Conservation (phyloP, 2,113 vertebrate species). For the Neoarius graeffei region DNA sequence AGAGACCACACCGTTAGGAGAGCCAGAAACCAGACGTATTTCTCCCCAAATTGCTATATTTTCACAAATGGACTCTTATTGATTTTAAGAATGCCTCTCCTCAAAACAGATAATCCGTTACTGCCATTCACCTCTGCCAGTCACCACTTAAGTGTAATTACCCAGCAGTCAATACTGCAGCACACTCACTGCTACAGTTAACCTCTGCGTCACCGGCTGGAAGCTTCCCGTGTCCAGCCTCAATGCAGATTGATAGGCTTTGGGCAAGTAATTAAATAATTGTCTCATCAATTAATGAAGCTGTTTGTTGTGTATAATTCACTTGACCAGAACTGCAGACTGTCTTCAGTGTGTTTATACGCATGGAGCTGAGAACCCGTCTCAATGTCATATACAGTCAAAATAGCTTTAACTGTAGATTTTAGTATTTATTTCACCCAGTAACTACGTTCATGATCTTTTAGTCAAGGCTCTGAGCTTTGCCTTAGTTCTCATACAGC, state of each 20-base stretch:
- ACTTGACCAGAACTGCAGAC: constrained; percentile 8
- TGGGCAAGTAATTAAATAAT: constrained; percentile 49
- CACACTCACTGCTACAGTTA: constrained; percentile 48
- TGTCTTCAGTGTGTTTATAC: not conserved
- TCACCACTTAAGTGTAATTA: constrained; percentile 76
- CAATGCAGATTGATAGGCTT: constrained; percentile 24
- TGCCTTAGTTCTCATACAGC: constrained; percentile 14
- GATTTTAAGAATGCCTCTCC: constrained; percentile 76
- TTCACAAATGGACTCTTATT: constrained; percentile 77
- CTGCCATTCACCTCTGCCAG: constrained; percentile 69
- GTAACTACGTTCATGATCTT: not conserved
- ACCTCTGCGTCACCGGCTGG: constrained; percentile 51
- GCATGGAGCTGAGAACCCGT: not conserved
- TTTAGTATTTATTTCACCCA: not conserved
- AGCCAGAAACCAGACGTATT: constrained; percentile 62
- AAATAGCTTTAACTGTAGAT: not conserved
- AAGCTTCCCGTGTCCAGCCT: constrained; percentile 5
- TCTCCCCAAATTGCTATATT: constrained; percentile 69
- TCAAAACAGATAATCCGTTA: constrained; percentile 72
- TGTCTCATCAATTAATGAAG: constrained; percentile 45
- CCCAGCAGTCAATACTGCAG: constrained; percentile 61
- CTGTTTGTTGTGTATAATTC: constrained; percentile 29
- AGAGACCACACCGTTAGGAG: not conserved
- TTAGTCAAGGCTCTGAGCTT: not conserved
- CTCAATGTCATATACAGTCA: not conserved